Evolutionary conservation across 1,140 invertebrate species (phyloP).

Genomic region (Lucilia cuprina): DNA sequence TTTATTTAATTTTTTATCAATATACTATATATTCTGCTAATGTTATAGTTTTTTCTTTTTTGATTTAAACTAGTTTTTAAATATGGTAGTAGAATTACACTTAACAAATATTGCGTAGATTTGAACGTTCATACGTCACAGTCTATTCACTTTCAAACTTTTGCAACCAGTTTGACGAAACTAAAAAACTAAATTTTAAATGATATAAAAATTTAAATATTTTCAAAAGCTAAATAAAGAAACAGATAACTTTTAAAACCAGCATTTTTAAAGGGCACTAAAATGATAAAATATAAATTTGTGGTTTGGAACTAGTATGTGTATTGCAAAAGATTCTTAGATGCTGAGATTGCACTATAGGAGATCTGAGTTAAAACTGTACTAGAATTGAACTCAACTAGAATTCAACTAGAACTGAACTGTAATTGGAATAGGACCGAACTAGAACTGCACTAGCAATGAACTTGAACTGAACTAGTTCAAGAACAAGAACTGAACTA

Average conservation of each 20-base stretch:
- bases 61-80: background rate
- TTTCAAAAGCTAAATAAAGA: background rate
- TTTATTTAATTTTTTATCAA: background rate
- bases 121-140: no score
- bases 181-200: background rate
- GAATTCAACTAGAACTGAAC: no score
- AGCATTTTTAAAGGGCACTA: background rate
- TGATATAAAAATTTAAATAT: background rate
- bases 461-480: no score
- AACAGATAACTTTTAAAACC: background rate
- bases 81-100: background rate
- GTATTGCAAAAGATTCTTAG: no score
- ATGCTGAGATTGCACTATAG: no score
- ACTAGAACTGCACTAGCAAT: no score
- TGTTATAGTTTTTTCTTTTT: background rate
- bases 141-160: background rate
- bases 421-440: no score
- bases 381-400: no score
- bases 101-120: background rate
- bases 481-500: no score
- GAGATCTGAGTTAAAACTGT: no score
- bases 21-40: background rate
- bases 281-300: background rate
- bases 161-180: background rate
- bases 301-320: no score